Base-by-base conservation (phyloP, 2,113 vertebrate species). In the Mystacornis crossleyi region DNA sequence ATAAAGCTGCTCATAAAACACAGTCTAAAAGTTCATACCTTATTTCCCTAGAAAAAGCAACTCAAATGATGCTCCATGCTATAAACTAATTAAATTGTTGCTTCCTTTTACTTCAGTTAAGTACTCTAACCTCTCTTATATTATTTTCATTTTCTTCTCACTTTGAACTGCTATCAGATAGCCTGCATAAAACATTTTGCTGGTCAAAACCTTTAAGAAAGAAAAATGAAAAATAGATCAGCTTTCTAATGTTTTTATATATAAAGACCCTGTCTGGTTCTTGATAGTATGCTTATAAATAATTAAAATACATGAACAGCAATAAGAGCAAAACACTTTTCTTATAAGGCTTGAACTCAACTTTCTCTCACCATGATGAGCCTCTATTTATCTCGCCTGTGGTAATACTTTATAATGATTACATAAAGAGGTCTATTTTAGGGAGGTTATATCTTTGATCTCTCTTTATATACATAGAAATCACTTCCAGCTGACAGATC, bases 361-460 rank as follows among this genome's bases (percentile, higher is more conserved):
- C 79, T 81, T 94, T 95, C 51, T 87, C 77, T 31, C 47, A 89
- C 62, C 62, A 66, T 17, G 51, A 95, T 78, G 47, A 95, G 40
- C n/a, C 36, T 83, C 60, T 89, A 45, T 92, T 95, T 88, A 66
- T 92, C 90, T 89, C 71, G 85, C 65, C 72, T 45, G 29, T 73
- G 58, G 81, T 88, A 78, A 78, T 55, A 83, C 23, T 95, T 90
- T 40, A 58, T 57, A 90, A 88, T 83, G 38, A 89, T 86, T 93
- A 94, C 60, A 94, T 71, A 67, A 89, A 93, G 75, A 90, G 18
- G 23, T 42, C 47, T 90, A 36, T 95, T 95, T 96, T 73, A 71
- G 75, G 75, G 84, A 81, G 19, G 38, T 60, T 92, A 1, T 88
- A 67, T 71, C 85, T 93, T 92, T 91, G 67, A 93, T 94, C 86